phyloP scores from a whole-genome alignment of 1,140 invertebrate genomes.

The Bombus breviceps region DNA sequence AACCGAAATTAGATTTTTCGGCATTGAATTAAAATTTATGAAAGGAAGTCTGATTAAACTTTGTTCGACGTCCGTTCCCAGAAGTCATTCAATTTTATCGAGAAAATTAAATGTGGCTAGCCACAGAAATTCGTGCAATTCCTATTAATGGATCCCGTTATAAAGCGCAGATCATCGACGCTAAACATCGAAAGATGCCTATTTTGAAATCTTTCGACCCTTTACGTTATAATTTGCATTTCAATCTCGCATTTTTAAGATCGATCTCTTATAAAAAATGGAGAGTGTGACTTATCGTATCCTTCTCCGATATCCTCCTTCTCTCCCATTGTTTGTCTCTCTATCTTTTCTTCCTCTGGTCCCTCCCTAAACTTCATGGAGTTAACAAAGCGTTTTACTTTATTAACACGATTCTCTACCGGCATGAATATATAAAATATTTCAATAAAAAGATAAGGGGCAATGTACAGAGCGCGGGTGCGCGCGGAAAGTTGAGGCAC shows the following conservation, averaged over 20 bases:
- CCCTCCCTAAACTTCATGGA: too few relatives aligned
- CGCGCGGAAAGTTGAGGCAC: constrained; percentile 2
- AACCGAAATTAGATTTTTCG: constrained; percentile 28
- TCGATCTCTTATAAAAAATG: too few relatives aligned
- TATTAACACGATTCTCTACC: neutral
- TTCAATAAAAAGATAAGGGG: constrained; percentile 13
- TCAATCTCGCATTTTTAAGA: neutral
- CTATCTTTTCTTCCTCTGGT: too few relatives aligned
- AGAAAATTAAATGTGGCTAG: constrained; percentile 12
- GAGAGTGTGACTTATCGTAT: too few relatives aligned
- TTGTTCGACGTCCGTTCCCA: neutral
- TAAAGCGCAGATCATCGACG: neutral
- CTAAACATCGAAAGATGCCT: neutral
- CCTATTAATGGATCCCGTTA: neutral
- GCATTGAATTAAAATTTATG: constrained; percentile 35
- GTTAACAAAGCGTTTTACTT: constrained; percentile 6
- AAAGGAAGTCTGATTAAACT: constrained; percentile 18
- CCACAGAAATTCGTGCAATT: neutral
- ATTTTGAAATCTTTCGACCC: neutral
- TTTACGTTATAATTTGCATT: neutral
- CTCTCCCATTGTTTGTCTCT: too few relatives aligned
- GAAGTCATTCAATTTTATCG: constrained; percentile 34
- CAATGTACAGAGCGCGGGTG: neutral
- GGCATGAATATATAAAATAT: constrained; percentile 6
- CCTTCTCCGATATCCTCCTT: too few relatives aligned